Conservation (phyloP, 2,888 invertebrate species). For the Plemyria rubiginata region DNA sequence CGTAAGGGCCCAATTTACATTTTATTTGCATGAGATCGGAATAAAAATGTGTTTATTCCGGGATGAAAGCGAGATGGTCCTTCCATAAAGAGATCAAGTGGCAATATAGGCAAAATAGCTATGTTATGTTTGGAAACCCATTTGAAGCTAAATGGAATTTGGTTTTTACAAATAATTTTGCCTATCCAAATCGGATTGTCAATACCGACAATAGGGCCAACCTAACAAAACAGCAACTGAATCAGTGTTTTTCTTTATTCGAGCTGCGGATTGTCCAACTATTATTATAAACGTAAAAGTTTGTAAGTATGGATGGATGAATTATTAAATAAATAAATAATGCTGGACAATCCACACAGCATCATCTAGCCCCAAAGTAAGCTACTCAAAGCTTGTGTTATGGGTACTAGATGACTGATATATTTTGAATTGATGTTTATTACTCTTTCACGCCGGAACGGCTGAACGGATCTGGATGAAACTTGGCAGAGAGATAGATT, state of each 20-base stretch:
- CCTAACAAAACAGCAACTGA: constrained; percentile 5
- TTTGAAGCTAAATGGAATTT: constrained; percentile 60
- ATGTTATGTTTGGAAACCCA: constrained; percentile 57
- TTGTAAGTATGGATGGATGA: no score
- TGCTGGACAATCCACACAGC: no score
- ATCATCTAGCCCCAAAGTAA: no score
- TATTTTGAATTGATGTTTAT: no score
- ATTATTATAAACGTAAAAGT: no score
- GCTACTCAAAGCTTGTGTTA: no score
- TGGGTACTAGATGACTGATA: no score
- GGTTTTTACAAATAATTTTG: constrained; percentile 42
- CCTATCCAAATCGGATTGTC: background rate
- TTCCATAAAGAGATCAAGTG: constrained; percentile 70
- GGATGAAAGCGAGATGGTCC: constrained; percentile 69
- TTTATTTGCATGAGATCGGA: constrained; percentile 79
- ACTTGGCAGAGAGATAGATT: no score
- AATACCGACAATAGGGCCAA: constrained; percentile 3
- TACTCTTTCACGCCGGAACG: no score
- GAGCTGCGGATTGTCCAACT: no score
- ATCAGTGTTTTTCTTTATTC: background rate
- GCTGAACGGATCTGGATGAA: no score
- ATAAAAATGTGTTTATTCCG: constrained; percentile 82
- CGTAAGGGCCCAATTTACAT: constrained; percentile 78
- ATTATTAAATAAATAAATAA: no score
- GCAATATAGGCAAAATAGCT: constrained; percentile 64